A percentile compares a stretch with the other conserved stretches of the same genome.
Evolutionary conservation across 1,140 invertebrate genomes (phyloP).

Genomic region (Vanessa atalanta): DNA sequence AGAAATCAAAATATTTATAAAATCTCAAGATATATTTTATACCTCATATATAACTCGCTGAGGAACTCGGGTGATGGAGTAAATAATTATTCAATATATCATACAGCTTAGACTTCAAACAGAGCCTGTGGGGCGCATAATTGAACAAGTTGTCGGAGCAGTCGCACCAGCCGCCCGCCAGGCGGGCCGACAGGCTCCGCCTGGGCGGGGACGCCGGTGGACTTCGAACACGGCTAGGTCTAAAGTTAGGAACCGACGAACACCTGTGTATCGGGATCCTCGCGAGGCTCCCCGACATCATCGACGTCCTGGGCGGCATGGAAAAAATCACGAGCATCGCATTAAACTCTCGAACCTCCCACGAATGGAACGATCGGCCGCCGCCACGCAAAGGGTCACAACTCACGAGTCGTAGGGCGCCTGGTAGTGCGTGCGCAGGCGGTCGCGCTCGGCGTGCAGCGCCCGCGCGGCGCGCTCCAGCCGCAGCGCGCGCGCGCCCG

Average conservation of each 20-base stretch:
- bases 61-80: constrained; percentile 67
- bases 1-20: not conserved
- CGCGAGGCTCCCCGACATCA: constrained; percentile 76
- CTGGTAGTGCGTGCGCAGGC: constrained; percentile 86
- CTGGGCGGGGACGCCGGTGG: constrained; percentile 14
- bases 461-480: constrained; percentile 92
- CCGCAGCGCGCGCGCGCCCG: constrained; percentile 92
- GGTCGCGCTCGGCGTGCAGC: constrained; percentile 93
- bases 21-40: not conserved
- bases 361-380: constrained; percentile 60
- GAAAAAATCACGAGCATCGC: constrained; percentile 25
- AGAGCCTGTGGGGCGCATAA: constrained; percentile 63
- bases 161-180: constrained; percentile 55
- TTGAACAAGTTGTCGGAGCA: constrained; percentile 62
- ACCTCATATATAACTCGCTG: constrained; percentile 70
- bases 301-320: constrained; percentile 76
- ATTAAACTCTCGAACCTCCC: no score
- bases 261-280: constrained; percentile 80
- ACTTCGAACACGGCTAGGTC: constrained; percentile 16
- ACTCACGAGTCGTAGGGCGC: constrained; percentile 68
- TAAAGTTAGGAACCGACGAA: constrained; percentile 47
- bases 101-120: constrained; percentile 61
- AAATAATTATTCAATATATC: constrained; percentile 61
- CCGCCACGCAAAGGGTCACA: constrained; percentile 60
- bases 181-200: constrained; percentile 40